A percentile compares a stretch with the other conserved stretches of the same genome.
Conservation (phyloP, 2,888 invertebrate species). For the Aspidapion aeneum region DNA sequence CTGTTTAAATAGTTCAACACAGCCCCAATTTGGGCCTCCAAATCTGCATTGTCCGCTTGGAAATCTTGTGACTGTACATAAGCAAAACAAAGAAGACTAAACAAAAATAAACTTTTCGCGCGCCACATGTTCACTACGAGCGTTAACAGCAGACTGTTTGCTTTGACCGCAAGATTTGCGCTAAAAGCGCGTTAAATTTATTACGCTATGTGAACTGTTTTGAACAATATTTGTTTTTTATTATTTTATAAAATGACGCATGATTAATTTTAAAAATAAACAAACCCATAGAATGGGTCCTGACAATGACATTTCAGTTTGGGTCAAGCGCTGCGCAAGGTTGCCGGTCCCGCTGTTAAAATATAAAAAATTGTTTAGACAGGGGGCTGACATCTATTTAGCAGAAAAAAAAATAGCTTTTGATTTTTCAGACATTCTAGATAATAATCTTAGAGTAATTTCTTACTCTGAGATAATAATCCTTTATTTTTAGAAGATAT, state of each 20-base stretch:
- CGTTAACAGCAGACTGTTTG: not conserved
- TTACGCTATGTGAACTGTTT: not conserved
- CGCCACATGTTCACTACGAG: not conserved
- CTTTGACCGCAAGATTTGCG: not conserved
- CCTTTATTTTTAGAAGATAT: no score
- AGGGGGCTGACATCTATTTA: no score
- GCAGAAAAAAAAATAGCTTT: no score
- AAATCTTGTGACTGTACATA: not conserved
- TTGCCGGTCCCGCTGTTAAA: not conserved
- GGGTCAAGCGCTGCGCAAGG: not conserved
- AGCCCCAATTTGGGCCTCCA: conserved; percentile 38
- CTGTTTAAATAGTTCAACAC: conserved; percentile 51
- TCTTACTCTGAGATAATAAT: no score
- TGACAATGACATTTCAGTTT: not conserved
- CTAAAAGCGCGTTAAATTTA: not conserved
- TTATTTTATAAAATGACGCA: not conserved
- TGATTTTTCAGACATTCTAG: no score
- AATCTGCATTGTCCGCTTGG: conserved; percentile 7
- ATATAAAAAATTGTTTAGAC: no score
- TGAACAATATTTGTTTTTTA: not conserved
- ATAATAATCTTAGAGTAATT: no score
- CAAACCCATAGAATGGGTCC: not conserved
- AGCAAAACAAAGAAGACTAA: not conserved
- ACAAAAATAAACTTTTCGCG: not conserved
- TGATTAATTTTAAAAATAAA: not conserved